Conservation (phyloP, 2,888 invertebrate genomes). For the Colletes collaris region DNA sequence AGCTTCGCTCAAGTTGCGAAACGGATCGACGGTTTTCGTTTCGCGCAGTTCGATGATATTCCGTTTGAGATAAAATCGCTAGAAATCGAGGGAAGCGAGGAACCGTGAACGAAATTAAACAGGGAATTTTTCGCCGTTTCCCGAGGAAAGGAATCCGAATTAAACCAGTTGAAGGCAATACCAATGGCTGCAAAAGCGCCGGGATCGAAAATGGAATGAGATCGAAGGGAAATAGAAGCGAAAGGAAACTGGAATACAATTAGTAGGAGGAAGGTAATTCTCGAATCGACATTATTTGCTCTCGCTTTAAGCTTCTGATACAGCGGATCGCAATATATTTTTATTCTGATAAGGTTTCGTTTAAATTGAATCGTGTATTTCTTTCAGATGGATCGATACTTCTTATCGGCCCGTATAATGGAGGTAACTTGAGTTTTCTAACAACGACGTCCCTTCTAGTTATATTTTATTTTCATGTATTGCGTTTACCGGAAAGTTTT, state of each 20-base stretch:
- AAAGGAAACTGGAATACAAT: conserved; percentile 22
- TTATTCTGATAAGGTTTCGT: too few species aligned
- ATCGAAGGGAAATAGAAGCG: conserved; percentile 6
- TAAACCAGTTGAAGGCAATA: conserved; percentile 15
- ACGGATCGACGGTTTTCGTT: conserved; percentile 2
- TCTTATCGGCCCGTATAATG: too few species aligned
- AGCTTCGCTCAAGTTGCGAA: background rate
- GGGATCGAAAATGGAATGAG: background rate
- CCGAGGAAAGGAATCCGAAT: conserved; percentile 15
- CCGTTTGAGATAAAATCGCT: conserved; percentile 18
- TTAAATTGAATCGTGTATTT: too few species aligned
- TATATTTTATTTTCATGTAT: too few species aligned
- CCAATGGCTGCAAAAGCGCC: background rate
- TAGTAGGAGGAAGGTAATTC: background rate
- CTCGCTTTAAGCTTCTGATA: background rate
- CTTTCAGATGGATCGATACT: too few species aligned
- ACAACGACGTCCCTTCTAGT: too few species aligned
- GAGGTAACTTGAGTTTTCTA: too few species aligned
- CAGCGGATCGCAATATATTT: too few species aligned
- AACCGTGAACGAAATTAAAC: conserved; percentile 27
- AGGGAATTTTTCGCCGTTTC: conserved; percentile 25
- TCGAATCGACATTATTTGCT: conserved; percentile 6
- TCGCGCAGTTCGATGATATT: conserved; percentile 4
- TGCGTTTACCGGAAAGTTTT: too few species aligned
- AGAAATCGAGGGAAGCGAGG: background rate